Conservation (phyloP, 2,888 invertebrate species). For the Nomada lathburiana region DNA sequence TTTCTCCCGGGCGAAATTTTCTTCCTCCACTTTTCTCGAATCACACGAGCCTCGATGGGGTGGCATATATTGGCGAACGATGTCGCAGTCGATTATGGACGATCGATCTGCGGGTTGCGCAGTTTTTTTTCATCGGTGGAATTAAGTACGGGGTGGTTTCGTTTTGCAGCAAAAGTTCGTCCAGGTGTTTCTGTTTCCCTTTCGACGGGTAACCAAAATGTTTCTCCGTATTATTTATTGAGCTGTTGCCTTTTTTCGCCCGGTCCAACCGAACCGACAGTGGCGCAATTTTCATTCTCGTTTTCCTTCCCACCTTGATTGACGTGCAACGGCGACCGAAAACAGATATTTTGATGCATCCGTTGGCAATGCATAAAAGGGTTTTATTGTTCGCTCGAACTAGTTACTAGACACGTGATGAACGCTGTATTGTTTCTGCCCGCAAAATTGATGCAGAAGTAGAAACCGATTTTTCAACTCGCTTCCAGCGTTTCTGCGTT, state of each 20-base stretch:
- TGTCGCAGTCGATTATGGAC: no score
- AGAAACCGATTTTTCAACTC: background rate
- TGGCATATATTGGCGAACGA: no score
- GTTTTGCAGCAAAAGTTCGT: no score
- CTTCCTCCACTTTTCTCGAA: background rate
- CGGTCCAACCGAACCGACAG: background rate
- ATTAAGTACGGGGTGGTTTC: no score
- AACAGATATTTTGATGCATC: background rate
- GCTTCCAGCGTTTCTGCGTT: background rate
- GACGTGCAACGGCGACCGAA: background rate
- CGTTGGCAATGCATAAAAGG: background rate
- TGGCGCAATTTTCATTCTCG: background rate
- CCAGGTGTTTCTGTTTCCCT: no score
- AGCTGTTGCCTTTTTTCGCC: no score
- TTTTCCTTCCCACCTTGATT: background rate
- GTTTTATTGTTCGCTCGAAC: conserved; percentile 1
- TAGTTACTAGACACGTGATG: background rate
- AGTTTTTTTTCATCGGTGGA: no score
- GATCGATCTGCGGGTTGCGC: no score
- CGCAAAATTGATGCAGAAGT: background rate
- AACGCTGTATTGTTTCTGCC: background rate
- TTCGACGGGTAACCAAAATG: no score
- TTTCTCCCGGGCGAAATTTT: background rate
- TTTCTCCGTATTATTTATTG: no score
- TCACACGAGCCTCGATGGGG: background rate